Conservation (phyloP, 1,140 invertebrate species). For the Rhagoletis zephyria region DNA sequence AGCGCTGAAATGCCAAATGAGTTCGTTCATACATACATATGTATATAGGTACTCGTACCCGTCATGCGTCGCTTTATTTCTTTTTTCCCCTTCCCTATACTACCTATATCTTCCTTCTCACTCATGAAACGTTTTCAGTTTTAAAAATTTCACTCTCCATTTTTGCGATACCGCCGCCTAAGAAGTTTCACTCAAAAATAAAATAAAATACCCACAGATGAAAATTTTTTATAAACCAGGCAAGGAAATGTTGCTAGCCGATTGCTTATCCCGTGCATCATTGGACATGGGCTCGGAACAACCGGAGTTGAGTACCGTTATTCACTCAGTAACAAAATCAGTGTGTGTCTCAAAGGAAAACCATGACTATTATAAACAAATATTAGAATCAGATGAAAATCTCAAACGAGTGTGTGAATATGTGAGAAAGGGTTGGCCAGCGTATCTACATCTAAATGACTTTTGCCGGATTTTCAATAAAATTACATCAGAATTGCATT, state of each 20-base stretch:
- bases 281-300: constrained; percentile 28
- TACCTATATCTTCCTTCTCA: too few relatives aligned
- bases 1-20: too few relatives aligned
- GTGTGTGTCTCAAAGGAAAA: constrained; percentile 48
- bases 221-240: constrained; percentile 64
- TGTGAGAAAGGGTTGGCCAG: constrained; percentile 1
- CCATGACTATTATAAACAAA: neutral
- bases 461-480: neutral
- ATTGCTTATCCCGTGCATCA: constrained; percentile 57
- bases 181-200: too few relatives aligned
- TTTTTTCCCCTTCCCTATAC: too few relatives aligned
- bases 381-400: constrained; percentile 11
- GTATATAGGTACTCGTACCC: too few relatives aligned
- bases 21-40: too few relatives aligned
- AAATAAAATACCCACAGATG: constrained; percentile 59
- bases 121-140: too few relatives aligned
- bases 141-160: too few relatives aligned
- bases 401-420: constrained; percentile 41
- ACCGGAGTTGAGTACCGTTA: constrained; percentile 53
- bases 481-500: constrained; percentile 23
- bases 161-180: too few relatives aligned
- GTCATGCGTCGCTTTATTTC: too few relatives aligned
- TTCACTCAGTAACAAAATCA: constrained; percentile 54
- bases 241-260: constrained; percentile 55
- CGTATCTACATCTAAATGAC: constrained; percentile 9